These are phyloP conservation scores for Pogonognathellus flavescens DNA, from an alignment of 1,140 invertebrate species.

Conservation along the genomic window DNA sequence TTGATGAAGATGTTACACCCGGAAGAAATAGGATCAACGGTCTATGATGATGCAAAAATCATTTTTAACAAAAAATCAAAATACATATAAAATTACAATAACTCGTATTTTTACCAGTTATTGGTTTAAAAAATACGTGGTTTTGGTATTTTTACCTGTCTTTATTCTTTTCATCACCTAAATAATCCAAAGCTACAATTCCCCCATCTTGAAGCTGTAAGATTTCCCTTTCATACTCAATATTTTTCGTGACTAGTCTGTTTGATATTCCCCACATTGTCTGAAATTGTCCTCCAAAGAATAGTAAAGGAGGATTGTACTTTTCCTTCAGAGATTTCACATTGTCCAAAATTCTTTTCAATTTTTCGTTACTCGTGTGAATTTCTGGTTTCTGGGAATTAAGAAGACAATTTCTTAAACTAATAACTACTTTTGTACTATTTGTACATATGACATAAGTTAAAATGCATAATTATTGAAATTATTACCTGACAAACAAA, in stretches of 20 bases:
- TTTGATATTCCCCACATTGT: conserved; percentile 78
- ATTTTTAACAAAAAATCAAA: neutral
- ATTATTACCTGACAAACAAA: conserved; percentile 15
- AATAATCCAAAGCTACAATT: conserved; percentile 86
- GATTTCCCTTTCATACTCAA: conserved; percentile 76
- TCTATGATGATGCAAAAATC: neutral
- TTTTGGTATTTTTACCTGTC: conserved; percentile 68
- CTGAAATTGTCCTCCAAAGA: conserved; percentile 84
- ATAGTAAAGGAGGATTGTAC: conserved; percentile 90
- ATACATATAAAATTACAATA: too few species aligned
- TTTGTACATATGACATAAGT: too few species aligned
- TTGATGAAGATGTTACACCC: conserved; percentile 79
- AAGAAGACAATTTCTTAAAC: too few species aligned
- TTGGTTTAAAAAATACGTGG: too few species aligned
- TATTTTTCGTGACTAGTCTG: conserved; percentile 69
- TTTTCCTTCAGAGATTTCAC: conserved; percentile 80
- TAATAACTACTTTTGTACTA: too few species aligned
- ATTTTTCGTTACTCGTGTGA: conserved; percentile 72
- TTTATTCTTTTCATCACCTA: conserved; percentile 65
- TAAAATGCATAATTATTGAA: neutral
- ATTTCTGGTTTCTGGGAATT: conserved; percentile 60
- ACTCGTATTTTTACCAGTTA: too few species aligned
- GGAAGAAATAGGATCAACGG: conserved; percentile 37
- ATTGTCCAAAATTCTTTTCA: conserved; percentile 78
- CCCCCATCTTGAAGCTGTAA: conserved; percentile 84